Conservation (phyloP, 2,888 invertebrate genomes). For the Ornithoptera alexandrae region DNA sequence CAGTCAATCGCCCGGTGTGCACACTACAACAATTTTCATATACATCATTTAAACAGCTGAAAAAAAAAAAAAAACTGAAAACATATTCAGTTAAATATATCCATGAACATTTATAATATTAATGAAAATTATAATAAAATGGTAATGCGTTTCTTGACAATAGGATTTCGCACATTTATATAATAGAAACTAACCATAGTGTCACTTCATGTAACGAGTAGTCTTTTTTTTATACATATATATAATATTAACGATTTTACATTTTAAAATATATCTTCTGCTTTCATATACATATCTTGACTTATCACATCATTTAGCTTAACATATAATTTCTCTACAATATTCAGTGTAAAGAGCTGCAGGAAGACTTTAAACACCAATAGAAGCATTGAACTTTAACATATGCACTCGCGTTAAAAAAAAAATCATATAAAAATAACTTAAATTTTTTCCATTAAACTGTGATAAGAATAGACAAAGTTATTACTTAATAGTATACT, state of each 20-base stretch:
- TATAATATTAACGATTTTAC: conserved; percentile 35
- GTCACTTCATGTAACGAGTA: conserved; percentile 22
- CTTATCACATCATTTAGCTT: conserved; percentile 77
- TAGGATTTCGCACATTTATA: conserved; percentile 20
- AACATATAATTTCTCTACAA: conserved; percentile 69
- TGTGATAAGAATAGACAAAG: no score
- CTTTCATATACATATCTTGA: conserved; percentile 51
- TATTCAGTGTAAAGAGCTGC: conserved; percentile 80
- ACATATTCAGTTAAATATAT: neutral
- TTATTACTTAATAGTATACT: no score
- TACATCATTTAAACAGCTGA: no score
- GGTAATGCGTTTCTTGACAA: conserved; percentile 15
- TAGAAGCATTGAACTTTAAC: conserved; percentile 37
- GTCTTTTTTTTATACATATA: neutral
- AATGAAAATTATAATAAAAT: conserved; percentile 5
- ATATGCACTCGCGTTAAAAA: neutral
- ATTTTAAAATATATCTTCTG: conserved; percentile 42
- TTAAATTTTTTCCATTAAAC: no score
- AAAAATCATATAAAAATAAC: no score
- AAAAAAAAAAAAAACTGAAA: neutral
- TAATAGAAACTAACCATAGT: conserved; percentile 11
- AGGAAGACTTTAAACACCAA: conserved; percentile 77
- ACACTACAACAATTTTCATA: neutral
- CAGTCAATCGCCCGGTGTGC: conserved; percentile 16
- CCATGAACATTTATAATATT: no score